A percentile compares a stretch with the other conserved stretches of the same genome.
Evolutionary conservation across 2,797 vertebrate species (phyloP).

Genomic region (Margarornis squamiger): DNA sequence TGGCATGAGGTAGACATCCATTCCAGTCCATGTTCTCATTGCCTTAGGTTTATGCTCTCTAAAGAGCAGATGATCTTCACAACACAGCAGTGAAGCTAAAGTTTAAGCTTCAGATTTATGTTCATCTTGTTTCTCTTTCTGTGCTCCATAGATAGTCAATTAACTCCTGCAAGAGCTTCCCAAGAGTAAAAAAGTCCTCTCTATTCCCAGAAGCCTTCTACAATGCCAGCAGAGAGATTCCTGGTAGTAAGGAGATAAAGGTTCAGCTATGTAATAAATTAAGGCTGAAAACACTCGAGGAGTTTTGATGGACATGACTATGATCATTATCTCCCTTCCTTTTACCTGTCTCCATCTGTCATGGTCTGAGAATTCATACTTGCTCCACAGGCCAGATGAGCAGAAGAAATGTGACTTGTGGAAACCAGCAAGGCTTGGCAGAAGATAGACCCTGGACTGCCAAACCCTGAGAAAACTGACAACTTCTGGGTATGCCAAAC

Average conservation of each 20-base stretch:
- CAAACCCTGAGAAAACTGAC: neutral
- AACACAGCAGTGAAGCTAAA: neutral
- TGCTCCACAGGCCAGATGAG: neutral
- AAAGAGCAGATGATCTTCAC: neutral
- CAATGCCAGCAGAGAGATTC: neutral
- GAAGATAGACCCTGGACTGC: neutral
- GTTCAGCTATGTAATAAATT: neutral
- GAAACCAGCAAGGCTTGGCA: neutral
- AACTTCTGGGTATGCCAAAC: neutral
- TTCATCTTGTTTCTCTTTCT: neutral
- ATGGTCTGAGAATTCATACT: neutral
- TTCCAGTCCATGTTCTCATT: neutral
- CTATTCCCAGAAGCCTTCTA: neutral
- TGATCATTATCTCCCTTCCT: neutral
- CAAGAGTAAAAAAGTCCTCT: neutral
- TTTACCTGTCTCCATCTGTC: neutral
- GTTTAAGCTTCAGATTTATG: neutral
- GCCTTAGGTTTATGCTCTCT: neutral
- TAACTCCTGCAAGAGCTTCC: neutral
- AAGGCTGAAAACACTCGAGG: neutral
- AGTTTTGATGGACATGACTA: neutral
- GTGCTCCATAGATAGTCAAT: neutral
- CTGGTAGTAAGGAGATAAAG: neutral
- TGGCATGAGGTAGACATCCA: neutral
- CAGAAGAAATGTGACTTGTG: constrained; percentile 1